Percentiles rank a stretch among this genome's conserved stretches.
Conservation (phyloP, 1,140 invertebrate species). For the honey bee (Apis mellifera) region DNA sequence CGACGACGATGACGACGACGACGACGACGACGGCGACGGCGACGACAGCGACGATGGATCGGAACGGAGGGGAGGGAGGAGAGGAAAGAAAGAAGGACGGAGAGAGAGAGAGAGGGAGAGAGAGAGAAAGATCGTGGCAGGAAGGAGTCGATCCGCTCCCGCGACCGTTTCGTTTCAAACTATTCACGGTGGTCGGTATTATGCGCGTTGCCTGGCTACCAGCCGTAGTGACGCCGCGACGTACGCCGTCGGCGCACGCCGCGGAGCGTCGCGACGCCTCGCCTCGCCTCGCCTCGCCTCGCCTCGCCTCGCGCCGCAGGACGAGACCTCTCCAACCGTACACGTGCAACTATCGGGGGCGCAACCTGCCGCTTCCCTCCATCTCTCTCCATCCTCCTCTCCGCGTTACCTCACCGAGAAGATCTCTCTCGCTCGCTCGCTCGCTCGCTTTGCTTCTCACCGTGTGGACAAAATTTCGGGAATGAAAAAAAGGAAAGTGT, state of each 20-base stretch:
- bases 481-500: too few relatives aligned
- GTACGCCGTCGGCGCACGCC: constrained; percentile 32
- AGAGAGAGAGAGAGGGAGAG: neutral
- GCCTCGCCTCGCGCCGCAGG: constrained; percentile 23
- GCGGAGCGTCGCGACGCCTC: constrained; percentile 67
- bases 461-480: too few relatives aligned
- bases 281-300: neutral
- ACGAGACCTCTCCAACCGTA: neutral
- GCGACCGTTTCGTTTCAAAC: constrained; percentile 72
- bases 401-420: too few relatives aligned
- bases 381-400: too few relatives aligned
- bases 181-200: constrained; percentile 69
- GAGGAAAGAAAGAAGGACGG: neutral
- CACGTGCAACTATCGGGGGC: constrained; percentile 24
- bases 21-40: too few relatives aligned
- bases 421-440: too few relatives aligned
- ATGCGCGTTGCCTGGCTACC: constrained; percentile 78
- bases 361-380: too few relatives aligned
- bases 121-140: neutral
- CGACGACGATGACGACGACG: neutral
- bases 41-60: neutral
- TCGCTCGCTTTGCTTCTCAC: too few relatives aligned
- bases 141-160: constrained; percentile 53
- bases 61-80: neutral
- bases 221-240: constrained; percentile 49